These are phyloP conservation scores for Drosophila willistoni DNA, from an alignment of 1,140 invertebrate species.

Conservation along the genomic window DNA sequence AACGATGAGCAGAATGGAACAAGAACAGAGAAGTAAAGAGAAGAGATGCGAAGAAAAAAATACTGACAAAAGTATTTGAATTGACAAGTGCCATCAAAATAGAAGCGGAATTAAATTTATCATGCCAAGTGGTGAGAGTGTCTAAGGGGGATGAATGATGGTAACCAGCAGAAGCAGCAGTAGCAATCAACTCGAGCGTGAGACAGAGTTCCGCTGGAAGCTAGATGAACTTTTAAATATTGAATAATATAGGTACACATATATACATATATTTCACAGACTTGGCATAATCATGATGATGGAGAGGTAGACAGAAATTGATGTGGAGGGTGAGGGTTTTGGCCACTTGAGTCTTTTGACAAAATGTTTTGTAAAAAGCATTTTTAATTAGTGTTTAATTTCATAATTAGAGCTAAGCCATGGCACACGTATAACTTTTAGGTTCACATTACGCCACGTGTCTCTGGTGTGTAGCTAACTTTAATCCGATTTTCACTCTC, in stretches of 20 bases:
- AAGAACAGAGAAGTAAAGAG: constrained; percentile 24
- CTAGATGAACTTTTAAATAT: constrained; percentile 66
- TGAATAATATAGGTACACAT: constrained; percentile 65
- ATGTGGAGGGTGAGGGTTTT: not conserved
- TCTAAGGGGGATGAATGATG: constrained; percentile 43
- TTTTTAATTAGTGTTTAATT: constrained; percentile 76
- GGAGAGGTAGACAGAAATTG: not conserved
- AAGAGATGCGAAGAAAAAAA: constrained; percentile 18
- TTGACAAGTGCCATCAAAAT: constrained; percentile 81
- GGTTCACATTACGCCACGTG: constrained; percentile 57
- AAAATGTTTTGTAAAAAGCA: constrained; percentile 48
- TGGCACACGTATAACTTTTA: constrained; percentile 55
- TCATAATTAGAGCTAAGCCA: constrained; percentile 74
- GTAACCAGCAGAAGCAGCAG: constrained; percentile 22
- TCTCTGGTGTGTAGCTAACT: constrained; percentile 57
- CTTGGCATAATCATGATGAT: constrained; percentile 35
- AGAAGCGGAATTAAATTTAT: constrained; percentile 81
- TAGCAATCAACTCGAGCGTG: constrained; percentile 63
- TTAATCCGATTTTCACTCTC: constrained; percentile 64
- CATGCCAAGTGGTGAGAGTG: constrained; percentile 68
- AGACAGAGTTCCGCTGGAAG: constrained; percentile 47
- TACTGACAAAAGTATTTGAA: constrained; percentile 78
- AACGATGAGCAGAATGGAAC: constrained; percentile 12
- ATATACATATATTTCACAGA: not conserved
- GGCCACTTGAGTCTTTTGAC: constrained; percentile 21